Base-by-base conservation (phyloP, 1,140 invertebrate species). In the Trichogramma pretiosum region DNA sequence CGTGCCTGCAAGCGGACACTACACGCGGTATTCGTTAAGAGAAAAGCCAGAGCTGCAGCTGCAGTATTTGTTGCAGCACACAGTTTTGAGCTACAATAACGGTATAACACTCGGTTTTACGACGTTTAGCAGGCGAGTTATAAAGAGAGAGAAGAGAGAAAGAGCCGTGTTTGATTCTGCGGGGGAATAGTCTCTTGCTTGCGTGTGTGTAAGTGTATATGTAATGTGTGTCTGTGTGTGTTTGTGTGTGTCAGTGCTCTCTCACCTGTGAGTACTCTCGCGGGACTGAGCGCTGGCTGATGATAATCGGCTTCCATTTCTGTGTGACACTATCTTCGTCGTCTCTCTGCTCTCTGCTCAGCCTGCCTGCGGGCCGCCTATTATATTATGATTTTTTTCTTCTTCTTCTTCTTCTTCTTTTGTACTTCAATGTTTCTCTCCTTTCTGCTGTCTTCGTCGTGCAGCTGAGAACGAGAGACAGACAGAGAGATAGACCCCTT, bases 291-390 rank as follows among this genome's bases (percentile, higher is more conserved):
- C 35, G 43, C 34, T 8, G 51, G 46, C 8, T 46, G 51, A n/a
- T 53, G 51, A 39, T 49, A 53, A 35, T 53, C 42, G 47, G 51
- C 47, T 46, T 53, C 51, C 51, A 53, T 53, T 13, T 51, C 48
- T 50, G 37, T 30, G n/a, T 11, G 13, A 19, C 22, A 19, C 34
- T 17, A 45, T 19, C 37, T 39, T 35, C 19, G 34, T 35, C 19
- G 16, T 18, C 16, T 14, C 18, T 13, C 14, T 41, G 7, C 10
- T 16, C 16, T 13, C 26, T n/a, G 5, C 32, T 34, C 32, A n/a
- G 11, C 16, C 32, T 34, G 11, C 16, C 32, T n/a, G n/a, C n/a
- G n/a, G n/a, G n/a, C n/a, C n/a, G n/a, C n/a, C n/a, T n/a, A n/a
- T n/a, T n/a, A n/a, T n/a, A n/a, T n/a, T n/a, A n/a, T n/a, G n/a